Evolutionary conservation across 2,888 invertebrate genomes (phyloP), one percentile per base, ranked within the genome.

Genomic region (Limnephilus auricula): DNA sequence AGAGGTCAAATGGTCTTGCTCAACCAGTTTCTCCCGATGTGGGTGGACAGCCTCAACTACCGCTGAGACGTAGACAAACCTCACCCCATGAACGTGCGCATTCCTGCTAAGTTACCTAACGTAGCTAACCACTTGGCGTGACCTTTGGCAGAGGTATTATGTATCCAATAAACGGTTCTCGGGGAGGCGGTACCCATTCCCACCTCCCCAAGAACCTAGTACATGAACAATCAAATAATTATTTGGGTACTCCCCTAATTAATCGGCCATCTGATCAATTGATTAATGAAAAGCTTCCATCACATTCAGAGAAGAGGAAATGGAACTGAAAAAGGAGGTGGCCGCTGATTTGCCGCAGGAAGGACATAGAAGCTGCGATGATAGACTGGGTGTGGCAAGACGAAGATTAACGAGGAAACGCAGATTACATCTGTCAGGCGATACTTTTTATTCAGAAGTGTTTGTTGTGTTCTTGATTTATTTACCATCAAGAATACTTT

Each of bases 311-410:
- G 50, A 0, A 65, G 9, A 9, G 65, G 65, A 65, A 65, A 65
- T 65, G 65, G 37, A 82, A 82, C 82, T 82, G 37, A 13, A 82
- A 34, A 37, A 32, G 82, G 82, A 82, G 34, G 82, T 82, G 82
- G 34, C 34, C 34, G 25, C 34, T 82, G 32, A 32, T 37, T 34
- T 32, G n/a, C 25, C 34, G 4, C 9, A 82, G 82, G 37, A 82
- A 82, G 82, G 82, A 34, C 25, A 25, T 82, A 9, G 82, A 31
- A n/a, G 65, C 65, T n/a, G 34, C 82, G 37, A 37, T 34, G 32
- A 82, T 82, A 32, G 82, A 32, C 82, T 82, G 82, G 82, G 82
- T 82, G 82, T 82, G 82, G 82, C 82, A n/a, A 37, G 82, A 82
- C 32, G 82, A 82, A 82, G 82, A 82, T 37, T 34, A 82, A 82